phyloP scores from a whole-genome alignment of 23 tunicate genomes.

The Ascidia mentula region DNA sequence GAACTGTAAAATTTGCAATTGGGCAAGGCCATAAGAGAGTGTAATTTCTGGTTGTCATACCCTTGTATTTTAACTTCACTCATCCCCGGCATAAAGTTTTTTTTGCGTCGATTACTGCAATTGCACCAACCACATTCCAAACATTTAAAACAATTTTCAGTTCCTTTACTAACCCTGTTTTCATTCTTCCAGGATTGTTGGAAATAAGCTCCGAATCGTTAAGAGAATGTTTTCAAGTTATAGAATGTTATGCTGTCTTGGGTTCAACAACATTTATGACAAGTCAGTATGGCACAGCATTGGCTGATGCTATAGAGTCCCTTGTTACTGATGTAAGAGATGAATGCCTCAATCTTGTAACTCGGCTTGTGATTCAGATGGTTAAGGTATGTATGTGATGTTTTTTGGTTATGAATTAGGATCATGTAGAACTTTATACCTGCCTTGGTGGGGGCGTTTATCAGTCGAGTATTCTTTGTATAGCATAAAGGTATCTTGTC shows the following conservation, averaged over 20 bases:
- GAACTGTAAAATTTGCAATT: no score
- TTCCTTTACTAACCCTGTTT: no score
- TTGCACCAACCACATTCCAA: no score
- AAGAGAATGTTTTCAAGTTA: constrained; percentile 51
- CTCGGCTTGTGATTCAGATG: constrained; percentile 38
- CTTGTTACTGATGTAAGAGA: constrained; percentile 70
- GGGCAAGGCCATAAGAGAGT: no score
- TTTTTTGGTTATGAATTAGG: no score
- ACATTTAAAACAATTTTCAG: no score
- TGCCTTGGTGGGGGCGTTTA: no score
- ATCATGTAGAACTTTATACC: no score
- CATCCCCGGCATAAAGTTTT: no score
- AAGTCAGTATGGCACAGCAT: constrained; percentile 29
- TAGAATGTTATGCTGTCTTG: constrained; percentile 58
- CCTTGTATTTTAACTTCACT: no score
- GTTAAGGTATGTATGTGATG: constrained; percentile 30
- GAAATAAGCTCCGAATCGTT: constrained; percentile 78
- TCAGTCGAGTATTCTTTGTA: not conserved
- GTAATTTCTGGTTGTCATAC: no score
- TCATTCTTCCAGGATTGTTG: constrained; percentile 34
- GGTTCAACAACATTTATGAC: constrained; percentile 32
- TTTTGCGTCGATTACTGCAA: no score
- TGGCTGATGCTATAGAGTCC: constrained; percentile 37
- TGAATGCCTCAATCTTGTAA: constrained; percentile 56
- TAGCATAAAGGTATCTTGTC: not conserved